Conservation (phyloP, 2,113 vertebrate genomes). For the Mungos mungo region DNA sequence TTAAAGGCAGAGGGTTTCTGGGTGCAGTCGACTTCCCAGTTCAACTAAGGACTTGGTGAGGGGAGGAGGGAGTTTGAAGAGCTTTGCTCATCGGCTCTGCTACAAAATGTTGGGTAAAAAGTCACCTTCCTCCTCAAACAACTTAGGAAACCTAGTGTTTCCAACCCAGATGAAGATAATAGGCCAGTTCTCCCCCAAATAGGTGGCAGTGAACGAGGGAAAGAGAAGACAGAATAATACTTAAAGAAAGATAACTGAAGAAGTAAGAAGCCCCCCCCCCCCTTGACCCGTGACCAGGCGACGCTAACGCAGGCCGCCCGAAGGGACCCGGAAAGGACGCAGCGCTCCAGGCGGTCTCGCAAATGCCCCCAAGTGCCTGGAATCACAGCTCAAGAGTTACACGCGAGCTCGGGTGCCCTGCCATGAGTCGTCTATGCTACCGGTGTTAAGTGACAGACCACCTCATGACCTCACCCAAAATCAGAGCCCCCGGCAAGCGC, state of each 20-base stretch:
- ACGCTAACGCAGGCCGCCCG: no score
- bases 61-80: not conserved
- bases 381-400: no score
- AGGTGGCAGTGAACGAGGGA: fast-evolving
- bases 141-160: not conserved
- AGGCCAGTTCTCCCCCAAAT: not conserved
- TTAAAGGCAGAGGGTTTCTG: not conserved
- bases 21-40: not conserved
- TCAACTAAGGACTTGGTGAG: not conserved
- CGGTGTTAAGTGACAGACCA: not conserved
- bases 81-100: not conserved
- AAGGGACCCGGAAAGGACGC: no score
- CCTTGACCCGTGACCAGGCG: not conserved
- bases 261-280: not conserved
- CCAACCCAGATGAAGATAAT: not conserved
- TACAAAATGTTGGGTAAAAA: not conserved
- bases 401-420: no score
- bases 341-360: fast-evolving
- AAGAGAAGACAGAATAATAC: not conserved
- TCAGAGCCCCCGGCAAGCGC: no score
- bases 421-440: fast-evolving
- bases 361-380: not conserved
- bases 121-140: not conserved
- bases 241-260: not conserved
- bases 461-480: not conserved